Conservation (phyloP, 2,888 invertebrate species). For the Limulus polyphemus region DNA sequence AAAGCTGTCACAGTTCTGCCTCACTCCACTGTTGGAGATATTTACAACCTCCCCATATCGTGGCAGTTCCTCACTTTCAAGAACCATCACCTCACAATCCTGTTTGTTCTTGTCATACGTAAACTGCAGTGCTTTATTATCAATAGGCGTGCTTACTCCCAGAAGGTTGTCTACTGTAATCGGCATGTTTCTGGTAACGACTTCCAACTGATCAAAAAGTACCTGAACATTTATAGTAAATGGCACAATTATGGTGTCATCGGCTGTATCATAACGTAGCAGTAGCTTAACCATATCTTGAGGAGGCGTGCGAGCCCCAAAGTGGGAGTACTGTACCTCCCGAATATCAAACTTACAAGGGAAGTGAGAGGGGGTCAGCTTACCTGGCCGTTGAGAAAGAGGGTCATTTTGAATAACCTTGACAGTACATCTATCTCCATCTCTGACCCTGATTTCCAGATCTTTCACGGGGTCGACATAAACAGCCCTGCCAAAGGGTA, state of each 20-base stretch:
- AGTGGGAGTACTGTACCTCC: constrained; percentile 35
- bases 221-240: constrained; percentile 33
- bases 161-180: constrained; percentile 30
- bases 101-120: constrained; percentile 29
- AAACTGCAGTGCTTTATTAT: constrained; percentile 29
- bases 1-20: constrained; percentile 34
- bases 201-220: constrained; percentile 32
- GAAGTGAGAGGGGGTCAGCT: constrained; percentile 32
- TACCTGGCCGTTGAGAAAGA: constrained; percentile 32
- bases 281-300: constrained; percentile 33
- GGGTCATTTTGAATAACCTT: constrained; percentile 32
- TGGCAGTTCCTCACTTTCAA: constrained; percentile 29
- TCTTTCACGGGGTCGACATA: constrained; percentile 31
- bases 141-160: constrained; percentile 32
- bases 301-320: constrained; percentile 31
- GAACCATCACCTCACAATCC: constrained; percentile 29
- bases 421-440: constrained; percentile 33
- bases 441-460: constrained; percentile 31
- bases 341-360: constrained; percentile 33
- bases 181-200: constrained; percentile 33
- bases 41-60: constrained; percentile 31
- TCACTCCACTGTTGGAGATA: constrained; percentile 28
- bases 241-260: constrained; percentile 35
- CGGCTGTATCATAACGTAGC: constrained; percentile 33
- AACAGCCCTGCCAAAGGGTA: constrained; percentile 25